Base-by-base conservation (phyloP, 2,113 vertebrate genomes). In the Vulpes lagopus region DNA sequence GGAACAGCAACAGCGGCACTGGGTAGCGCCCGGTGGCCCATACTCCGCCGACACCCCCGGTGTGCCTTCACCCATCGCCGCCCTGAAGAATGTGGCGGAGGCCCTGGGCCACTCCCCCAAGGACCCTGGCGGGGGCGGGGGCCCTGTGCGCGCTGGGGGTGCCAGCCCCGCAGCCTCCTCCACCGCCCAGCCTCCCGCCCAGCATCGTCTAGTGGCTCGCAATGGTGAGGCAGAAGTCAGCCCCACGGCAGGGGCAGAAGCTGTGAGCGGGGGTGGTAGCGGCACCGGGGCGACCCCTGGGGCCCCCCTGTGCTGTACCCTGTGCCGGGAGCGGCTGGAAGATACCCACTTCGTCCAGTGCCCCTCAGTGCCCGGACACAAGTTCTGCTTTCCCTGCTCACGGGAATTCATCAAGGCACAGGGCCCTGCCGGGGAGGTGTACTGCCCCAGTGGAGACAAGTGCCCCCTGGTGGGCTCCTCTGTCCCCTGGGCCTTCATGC, bases 401-500 rank as follows among this genome's bases (percentile, higher is more conserved):
- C 98, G 99, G 32, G 98, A 99, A 55, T 99, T 99, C 98, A 99
- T 99, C 97, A 99, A 99, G 96, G 99, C 98, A 59, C 99, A 99
- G 74, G 98, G 99, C 64, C 99, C 99, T 0, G 99, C 99, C 0
- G 99, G 99, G 1, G 99, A 99, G 94, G 99, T 99, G 3, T 99
- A 99, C 97, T 99, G 99, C 97, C 99, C 99, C 76, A 99, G 99
- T 0, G 99, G 99, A 2, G 99, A 99, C 83, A 99, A 99, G 88
- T 99, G 99, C 92, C 99, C 99, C 0, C 96, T 99, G 93, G 99
- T 99, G 90, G 99, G 99, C 84, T 99, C 99, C 98, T 99, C 99
- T 0, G 99, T 99, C 11, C 99, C 99, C 12, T 99, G 99, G 99
- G 99, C 99, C 59, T 99, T 99, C 98, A 99, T 99, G 99, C 99